Evolutionary conservation across 2,113 vertebrate species (phyloP), one percentile per base, ranked within the genome.

Genomic region (Phasianus colchicus): DNA sequence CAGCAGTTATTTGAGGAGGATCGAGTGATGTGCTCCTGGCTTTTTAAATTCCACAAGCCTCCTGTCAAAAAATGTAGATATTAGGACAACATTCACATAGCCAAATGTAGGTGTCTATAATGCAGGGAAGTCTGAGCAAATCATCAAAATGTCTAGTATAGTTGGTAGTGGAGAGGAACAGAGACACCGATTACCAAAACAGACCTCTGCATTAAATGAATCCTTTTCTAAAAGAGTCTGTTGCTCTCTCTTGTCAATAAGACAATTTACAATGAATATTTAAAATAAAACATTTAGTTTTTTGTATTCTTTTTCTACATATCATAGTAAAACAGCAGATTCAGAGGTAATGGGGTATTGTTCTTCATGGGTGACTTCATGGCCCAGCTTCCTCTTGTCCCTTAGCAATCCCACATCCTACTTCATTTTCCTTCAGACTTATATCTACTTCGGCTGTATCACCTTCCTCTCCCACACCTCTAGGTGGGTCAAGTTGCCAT

Each of bases 1-100:
- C 61, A 45, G 5, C 67, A 47, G 34, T 69, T 79, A 86, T 91
- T 75, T 78, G 65, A 93, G 19, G 57, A 75, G 2, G 9, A 80
- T 70, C 69, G 66, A 45, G 34, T 58, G 13, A 63, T 88, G 38
- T 34, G 61, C 86, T 90, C 86, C 74, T 81, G 70, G 30, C 19
- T 93, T 90, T 93, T 84, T 69, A 69, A 82, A 92, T 87, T 79
- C 43, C 73, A 30, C 52, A 69, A 79, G 21, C 25, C n/a, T 92
- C 52, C 47, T 81, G 38, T 84, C 29, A 58, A 86, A 72, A n/a
- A 21, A 52, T 72, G 55, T 24, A 61, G 81, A 87, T 87, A 57
- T 34, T 93, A 20, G 1, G 24, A 82, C 25, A 89, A 43, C 34
- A 78, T 75, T 84, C 30, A 22, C 60, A 40, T 20, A 72, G 55